Base-by-base conservation (phyloP, 2,797 vertebrate genomes). In the Sardinella longiceps region DNA sequence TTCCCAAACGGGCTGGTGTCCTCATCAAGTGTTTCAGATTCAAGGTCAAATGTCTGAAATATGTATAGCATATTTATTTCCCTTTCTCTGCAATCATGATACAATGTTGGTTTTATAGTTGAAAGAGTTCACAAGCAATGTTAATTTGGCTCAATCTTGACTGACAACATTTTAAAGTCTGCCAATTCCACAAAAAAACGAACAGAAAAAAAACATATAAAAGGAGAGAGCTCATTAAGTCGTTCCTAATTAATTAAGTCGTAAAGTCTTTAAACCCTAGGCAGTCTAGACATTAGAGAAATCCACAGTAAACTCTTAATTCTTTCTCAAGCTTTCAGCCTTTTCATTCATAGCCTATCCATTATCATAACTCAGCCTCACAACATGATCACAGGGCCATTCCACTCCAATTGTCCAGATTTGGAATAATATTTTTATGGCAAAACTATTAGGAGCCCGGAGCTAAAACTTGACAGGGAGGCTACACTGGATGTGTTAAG, bases 1-100 rank as follows among this genome's bases (percentile, higher is more conserved):
- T 88, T 88, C 90, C 86, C 88, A n/a, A 88, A 87, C 25, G 43
- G 83, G 53, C 89, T 91, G 53, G 87, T 82, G 51, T 95, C 92
- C 58, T 94, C 92, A 58, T 94, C 94, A 70, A 93, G 93, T 90
- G 87, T 92, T n/a, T 92, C 90, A 1, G 88, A 91, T n/a, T 93
- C 91, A 86, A 90, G 87, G 80, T 85, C 86, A 85, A 89, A 91
- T 86, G 90, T 91, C 95, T 96, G 5, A 77, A 77, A 43, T 33
- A 37, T 33, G 30, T 1, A 70, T 33, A 7, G 0, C 33, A 1
- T n/a, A 37, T 33, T 33, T 12, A 14, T 15, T 70, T 70, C 5
- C 30, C 56, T 56, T 20, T 12, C 25, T 14, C 11, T 63, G 12
- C 12, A 63, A 10, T 28, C 7, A 63, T 63, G 2, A 63, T 4